A percentile compares a stretch with the other conserved stretches of the same genome.
phyloP scores from a whole-genome alignment of 2,888 invertebrate genomes.

The Zootermopsis nevadensis region DNA sequence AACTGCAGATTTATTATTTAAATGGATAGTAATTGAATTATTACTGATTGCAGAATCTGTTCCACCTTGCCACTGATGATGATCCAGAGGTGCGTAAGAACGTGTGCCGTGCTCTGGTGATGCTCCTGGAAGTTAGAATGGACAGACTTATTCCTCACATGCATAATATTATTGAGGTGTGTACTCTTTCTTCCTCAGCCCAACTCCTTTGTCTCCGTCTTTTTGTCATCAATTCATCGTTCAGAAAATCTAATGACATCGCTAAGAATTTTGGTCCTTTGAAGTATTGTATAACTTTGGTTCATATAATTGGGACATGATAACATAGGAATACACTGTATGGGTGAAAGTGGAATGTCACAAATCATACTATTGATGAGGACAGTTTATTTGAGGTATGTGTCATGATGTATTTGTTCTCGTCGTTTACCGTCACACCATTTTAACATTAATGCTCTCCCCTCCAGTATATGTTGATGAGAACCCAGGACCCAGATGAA shows the following conservation, averaged over 20 bases:
- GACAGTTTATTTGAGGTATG: too few relatives aligned
- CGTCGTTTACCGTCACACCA: too few relatives aligned
- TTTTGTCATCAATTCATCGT: too few relatives aligned
- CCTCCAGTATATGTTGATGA: conserved; percentile 88
- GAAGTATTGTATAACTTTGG: too few relatives aligned
- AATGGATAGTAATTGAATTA: not conserved
- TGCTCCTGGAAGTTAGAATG: conserved; percentile 94
- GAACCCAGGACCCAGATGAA: conserved; percentile 95
- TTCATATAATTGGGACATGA: too few relatives aligned
- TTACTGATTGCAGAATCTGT: conserved; percentile 82
- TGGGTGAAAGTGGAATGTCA: too few relatives aligned
- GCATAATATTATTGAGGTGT: conserved; percentile 93
- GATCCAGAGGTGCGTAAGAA: conserved; percentile 98
- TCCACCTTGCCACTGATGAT: conserved; percentile 93
- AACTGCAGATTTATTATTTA: not conserved
- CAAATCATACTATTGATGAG: too few relatives aligned
- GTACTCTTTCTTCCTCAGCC: conserved; percentile 42
- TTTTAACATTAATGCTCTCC: too few relatives aligned
- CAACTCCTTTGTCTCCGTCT: not conserved
- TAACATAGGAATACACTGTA: too few relatives aligned
- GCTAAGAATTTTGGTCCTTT: too few relatives aligned
- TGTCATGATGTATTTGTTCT: too few relatives aligned
- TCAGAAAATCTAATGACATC: too few relatives aligned
- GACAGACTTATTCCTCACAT: conserved; percentile 95
- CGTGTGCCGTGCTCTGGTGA: conserved; percentile 96